Percentiles rank a stretch among this genome's conserved stretches.
Conservation (phyloP, 2,888 invertebrate species). For the Temnothorax unifasciatus region DNA sequence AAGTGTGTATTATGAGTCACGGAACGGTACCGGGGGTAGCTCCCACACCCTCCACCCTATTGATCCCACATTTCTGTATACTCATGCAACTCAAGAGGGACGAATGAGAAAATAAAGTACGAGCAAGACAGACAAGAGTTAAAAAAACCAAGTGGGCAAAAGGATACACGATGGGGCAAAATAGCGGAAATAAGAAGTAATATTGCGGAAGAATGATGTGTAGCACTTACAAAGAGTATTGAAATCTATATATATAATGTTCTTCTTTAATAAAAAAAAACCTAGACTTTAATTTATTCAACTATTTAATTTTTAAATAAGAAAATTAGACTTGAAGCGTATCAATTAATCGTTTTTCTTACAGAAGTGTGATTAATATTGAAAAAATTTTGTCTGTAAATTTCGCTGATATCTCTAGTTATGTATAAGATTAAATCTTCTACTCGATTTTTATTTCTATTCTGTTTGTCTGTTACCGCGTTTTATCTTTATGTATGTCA, state of each 20-base stretch:
- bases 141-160: slow-evolving; percentile 27
- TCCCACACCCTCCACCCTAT: slow-evolving; percentile 77
- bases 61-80: slow-evolving; percentile 77
- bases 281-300: background rate
- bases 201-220: background rate
- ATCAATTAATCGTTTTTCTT: too few relatives aligned
- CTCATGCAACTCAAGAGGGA: slow-evolving; percentile 60
- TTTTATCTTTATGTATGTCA: background rate
- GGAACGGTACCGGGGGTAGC: slow-evolving; percentile 79
- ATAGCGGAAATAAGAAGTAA: background rate
- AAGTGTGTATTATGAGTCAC: slow-evolving; percentile 83
- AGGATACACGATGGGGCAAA: background rate
- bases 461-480: background rate
- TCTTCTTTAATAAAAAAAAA: background rate
- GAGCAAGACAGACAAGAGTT: slow-evolving; percentile 10
- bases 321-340: too few relatives aligned
- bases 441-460: background rate
- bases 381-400: background rate
- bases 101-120: slow-evolving; percentile 51
- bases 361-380: too few relatives aligned
- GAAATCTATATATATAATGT: background rate
- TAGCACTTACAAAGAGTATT: background rate
- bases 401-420: background rate
- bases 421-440: background rate
- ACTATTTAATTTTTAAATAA: too few relatives aligned